These are phyloP conservation scores for Haplotaxodon microlepis DNA, from an alignment of 2,113 vertebrate species.

Conservation along the genomic window DNA sequence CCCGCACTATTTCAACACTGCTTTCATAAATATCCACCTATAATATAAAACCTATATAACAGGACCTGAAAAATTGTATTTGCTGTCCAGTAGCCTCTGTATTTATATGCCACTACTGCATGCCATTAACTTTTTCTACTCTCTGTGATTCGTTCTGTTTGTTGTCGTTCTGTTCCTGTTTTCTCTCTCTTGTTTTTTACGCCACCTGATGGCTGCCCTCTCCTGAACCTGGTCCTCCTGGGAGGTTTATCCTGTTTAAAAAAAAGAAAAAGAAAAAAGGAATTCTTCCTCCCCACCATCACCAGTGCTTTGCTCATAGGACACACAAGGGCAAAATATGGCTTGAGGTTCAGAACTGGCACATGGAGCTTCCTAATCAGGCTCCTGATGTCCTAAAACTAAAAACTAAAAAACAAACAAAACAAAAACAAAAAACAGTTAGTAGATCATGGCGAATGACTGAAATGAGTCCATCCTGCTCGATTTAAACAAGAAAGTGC, in stretches of 20 bases:
- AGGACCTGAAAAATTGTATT: background rate
- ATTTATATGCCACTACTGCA: background rate
- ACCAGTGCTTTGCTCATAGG: background rate
- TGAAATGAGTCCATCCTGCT: background rate
- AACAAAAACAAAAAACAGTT: background rate
- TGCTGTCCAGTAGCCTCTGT: background rate
- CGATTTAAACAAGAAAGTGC: background rate
- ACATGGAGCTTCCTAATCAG: background rate
- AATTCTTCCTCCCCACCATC: background rate
- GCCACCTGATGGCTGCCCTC: background rate
- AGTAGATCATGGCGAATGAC: background rate
- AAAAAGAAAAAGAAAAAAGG: background rate
- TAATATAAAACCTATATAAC: background rate
- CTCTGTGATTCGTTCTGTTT: background rate
- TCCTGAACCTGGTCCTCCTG: background rate
- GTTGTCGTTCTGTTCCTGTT: background rate
- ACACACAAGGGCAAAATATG: background rate
- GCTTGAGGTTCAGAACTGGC: background rate
- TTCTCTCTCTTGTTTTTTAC: background rate
- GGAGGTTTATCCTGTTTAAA: background rate
- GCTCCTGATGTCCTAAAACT: background rate
- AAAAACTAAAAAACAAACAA: background rate
- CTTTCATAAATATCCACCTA: background rate
- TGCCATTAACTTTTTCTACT: background rate
- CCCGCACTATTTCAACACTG: background rate